Evolutionary conservation across 1,140 invertebrate species (phyloP), one percentile per base, ranked within the genome.

Genomic region (Telenomus remus): DNA sequence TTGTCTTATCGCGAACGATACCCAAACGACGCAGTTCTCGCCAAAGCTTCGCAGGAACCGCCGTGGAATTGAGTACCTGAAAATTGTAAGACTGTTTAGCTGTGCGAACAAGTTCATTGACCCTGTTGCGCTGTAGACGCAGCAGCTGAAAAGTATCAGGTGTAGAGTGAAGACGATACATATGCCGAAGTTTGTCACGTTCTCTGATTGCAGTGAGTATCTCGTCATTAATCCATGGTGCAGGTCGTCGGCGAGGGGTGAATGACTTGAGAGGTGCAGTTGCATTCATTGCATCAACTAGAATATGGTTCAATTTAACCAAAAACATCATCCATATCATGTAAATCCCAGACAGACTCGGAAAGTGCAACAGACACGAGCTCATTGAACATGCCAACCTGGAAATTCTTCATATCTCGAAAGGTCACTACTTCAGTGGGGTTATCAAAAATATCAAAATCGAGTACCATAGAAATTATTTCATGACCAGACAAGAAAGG

Each of bases 401-500:
- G 19, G 19, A 27, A 27, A 6, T 27, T 27, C 6, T 27, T 27
- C 19, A 27, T 27, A 27, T 27, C 19, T 27, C 19, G 19, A 27
- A 27, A 27, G 19, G 19, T 27, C 19, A 27, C 19, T 27, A 27
- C 19, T 27, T 27, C 19, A 27, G 19, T 27, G 1, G 1, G 19
- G 6, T 1, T 27, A 27, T 3, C 2, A 27, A 27, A 27, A 27
- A 3, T 27, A 27, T 27, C 19, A 13, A 44, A 12, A 39, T 3
- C 9, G 9, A n/a, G 37, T 39, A 39, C 43, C 13, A 44, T 14
- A 13, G 4, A 34, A 33, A 54, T 54, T 5, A 54, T 16, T 54
- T 54, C 37, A 11, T 43, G 51, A 27, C 51, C 51, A 19, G 51
- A 54, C 13, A 54, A 13, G n/a, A 43, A 54, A 12, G 37, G 51